These are phyloP conservation scores for Sympetrum striolatum DNA, from an alignment of 2,888 invertebrate genomes.

Conservation along the genomic window DNA sequence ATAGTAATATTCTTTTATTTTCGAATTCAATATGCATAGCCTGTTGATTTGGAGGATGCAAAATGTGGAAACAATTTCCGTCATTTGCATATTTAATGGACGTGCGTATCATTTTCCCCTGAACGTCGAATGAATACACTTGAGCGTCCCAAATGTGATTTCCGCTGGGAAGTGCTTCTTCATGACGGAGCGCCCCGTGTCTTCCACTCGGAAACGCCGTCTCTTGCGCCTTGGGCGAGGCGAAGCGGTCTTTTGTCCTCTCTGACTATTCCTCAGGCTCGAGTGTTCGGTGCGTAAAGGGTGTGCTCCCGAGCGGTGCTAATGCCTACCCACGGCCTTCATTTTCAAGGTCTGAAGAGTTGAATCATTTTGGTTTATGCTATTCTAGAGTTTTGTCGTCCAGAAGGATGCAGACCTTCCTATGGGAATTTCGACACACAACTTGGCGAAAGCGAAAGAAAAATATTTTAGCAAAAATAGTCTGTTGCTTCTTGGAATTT, in stretches of 20 bases:
- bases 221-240: background rate
- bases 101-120: constrained; percentile 8
- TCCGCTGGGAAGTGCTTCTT: constrained; percentile 37
- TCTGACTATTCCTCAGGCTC: background rate
- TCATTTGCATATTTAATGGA: background rate
- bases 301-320: background rate
- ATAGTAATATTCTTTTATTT: background rate
- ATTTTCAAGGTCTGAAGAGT: too few relatives aligned
- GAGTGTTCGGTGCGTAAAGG: background rate
- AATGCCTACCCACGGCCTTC: background rate
- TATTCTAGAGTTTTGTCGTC: too few relatives aligned
- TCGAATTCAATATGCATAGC: background rate
- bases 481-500: too few relatives aligned
- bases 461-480: too few relatives aligned
- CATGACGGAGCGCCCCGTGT: background rate
- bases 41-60: constrained; percentile 17
- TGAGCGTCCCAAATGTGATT: constrained; percentile 12
- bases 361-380: too few relatives aligned
- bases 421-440: too few relatives aligned
- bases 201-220: background rate
- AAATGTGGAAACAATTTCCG: background rate
- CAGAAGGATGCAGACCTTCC: too few relatives aligned
- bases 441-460: too few relatives aligned
- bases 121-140: constrained; percentile 10
- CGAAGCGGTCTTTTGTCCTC: background rate